These are phyloP conservation scores for Proctacanthus coquilletti DNA, from an alignment of 1,140 invertebrate genomes.

Conservation along the genomic window DNA sequence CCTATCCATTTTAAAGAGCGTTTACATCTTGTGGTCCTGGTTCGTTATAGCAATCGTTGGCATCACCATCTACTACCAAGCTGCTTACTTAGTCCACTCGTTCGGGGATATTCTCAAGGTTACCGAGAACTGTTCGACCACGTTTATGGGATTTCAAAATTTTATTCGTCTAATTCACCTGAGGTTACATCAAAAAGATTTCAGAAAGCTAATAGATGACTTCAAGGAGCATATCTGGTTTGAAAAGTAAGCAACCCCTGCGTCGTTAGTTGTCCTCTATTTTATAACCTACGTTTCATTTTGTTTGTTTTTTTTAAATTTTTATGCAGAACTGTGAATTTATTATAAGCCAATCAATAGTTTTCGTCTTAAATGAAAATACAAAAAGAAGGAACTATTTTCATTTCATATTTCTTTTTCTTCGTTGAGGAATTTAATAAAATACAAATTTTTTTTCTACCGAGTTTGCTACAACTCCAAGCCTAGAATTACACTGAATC, in stretches of 20 bases:
- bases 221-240: slow-evolving; percentile 24
- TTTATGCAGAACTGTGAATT: too few relatives aligned
- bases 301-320: too few relatives aligned
- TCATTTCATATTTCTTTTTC: slow-evolving; percentile 1
- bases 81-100: slow-evolving; percentile 15
- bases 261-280: too few relatives aligned
- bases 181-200: slow-evolving; percentile 13
- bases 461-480: too few relatives aligned
- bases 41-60: slow-evolving; percentile 20
- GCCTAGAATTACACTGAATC: too few relatives aligned
- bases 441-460: too few relatives aligned
- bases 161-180: slow-evolving; percentile 22
- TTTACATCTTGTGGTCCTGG: slow-evolving; percentile 19
- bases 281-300: too few relatives aligned
- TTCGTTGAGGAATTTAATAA: too few relatives aligned
- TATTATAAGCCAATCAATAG: not conserved
- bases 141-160: slow-evolving; percentile 24
- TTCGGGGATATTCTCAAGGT: slow-evolving; percentile 22
- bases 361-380: not conserved
- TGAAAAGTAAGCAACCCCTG: slow-evolving; percentile 19
- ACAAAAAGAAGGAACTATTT: not conserved
- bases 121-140: slow-evolving; percentile 26
- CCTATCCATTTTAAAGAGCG: not conserved
- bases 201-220: slow-evolving; percentile 14
- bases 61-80: slow-evolving; percentile 22